Evolutionary conservation across 2,888 invertebrate species (phyloP).

Genomic region (Leptogaster cylindrica): DNA sequence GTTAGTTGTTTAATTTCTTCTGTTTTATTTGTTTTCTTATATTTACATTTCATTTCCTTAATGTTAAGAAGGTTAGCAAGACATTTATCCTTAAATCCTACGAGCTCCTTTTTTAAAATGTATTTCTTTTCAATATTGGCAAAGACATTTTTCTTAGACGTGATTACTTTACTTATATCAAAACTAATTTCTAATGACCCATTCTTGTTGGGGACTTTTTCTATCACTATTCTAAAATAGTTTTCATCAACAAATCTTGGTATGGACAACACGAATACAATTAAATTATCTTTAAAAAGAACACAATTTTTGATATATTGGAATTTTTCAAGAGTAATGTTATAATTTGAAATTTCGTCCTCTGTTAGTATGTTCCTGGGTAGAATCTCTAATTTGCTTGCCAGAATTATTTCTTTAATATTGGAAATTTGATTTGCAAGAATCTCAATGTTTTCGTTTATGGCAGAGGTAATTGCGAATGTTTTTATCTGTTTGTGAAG

Average conservation of each 20-base stretch:
- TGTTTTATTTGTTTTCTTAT: background rate
- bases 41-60: conserved; percentile 9
- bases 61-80: background rate
- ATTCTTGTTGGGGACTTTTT: conserved; percentile 36
- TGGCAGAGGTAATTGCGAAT: conserved; percentile 5
- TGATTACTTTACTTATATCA: conserved; percentile 4
- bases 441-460: conserved; percentile 30
- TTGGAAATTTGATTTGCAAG: conserved; percentile 14
- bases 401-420: conserved; percentile 29
- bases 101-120: conserved; percentile 4
- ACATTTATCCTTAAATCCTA: background rate
- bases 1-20: background rate
- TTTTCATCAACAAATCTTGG: background rate
- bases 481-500: conserved; percentile 6
- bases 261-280: conserved; percentile 29
- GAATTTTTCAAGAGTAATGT: conserved; percentile 29
- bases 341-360: conserved; percentile 27
- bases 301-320: conserved; percentile 23
- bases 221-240: conserved; percentile 13
- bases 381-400: conserved; percentile 32
- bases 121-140: conserved; percentile 1
- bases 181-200: conserved; percentile 27
- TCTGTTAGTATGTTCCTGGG: conserved; percentile 13
- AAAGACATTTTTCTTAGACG: conserved; percentile 8
- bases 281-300: conserved; percentile 9